Conservation (phyloP, 2,888 invertebrate genomes). For the Caenorhabditis angaria region DNA sequence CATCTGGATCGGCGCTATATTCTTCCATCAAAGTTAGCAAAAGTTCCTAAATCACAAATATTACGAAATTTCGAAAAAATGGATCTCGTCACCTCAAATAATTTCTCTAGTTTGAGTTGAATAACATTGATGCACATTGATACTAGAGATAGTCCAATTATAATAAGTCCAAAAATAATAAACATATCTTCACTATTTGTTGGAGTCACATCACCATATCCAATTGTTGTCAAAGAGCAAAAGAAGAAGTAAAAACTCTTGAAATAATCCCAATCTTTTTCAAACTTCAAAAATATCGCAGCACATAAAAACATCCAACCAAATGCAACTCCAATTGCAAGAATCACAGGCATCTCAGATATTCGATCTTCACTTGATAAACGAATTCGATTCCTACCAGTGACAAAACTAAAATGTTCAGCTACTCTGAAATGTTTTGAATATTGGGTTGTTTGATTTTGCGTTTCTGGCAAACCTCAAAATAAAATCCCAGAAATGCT, state of each 20-base stretch:
- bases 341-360: conserved; percentile 65
- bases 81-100: conserved; percentile 42
- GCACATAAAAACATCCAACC: conserved; percentile 72
- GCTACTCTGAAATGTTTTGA: conserved; percentile 27
- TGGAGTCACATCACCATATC: conserved; percentile 72
- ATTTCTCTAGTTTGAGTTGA: conserved; percentile 61
- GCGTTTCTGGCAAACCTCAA: no score
- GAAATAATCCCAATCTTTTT: conserved; percentile 72
- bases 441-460: no score
- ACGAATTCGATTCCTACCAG: conserved; percentile 41
- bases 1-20: conserved; percentile 60
- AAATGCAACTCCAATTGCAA: conserved; percentile 68
- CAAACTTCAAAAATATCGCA: conserved; percentile 69
- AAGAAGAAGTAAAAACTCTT: conserved; percentile 72
- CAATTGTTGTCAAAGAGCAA: conserved; percentile 71
- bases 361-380: conserved; percentile 43
- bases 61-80: not conserved
- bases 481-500: conserved; percentile 61
- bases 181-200: conserved; percentile 71
- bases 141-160: conserved; percentile 69
- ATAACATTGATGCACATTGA: conserved; percentile 68
- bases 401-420: conserved; percentile 56
- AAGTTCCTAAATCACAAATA: conserved; percentile 59
- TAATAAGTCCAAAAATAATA: conserved; percentile 69
- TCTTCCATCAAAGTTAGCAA: conserved; percentile 70